Conservation (phyloP, 2,113 vertebrate species). For the Pygoscelis adeliae region DNA sequence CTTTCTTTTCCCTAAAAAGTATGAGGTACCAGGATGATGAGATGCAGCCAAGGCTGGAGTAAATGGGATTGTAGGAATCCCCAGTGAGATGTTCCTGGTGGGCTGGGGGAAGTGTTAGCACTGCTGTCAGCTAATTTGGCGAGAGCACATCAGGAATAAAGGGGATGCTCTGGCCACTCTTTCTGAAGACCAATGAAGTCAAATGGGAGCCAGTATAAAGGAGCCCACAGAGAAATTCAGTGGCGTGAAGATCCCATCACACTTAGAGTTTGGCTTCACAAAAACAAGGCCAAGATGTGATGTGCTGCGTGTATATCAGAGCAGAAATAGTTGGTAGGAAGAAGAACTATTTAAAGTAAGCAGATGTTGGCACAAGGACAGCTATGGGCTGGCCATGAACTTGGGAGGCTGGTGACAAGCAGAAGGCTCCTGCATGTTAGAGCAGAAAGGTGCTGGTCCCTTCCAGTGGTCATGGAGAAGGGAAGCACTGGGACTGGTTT, state of each 20-base stretch:
- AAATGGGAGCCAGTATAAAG: not conserved
- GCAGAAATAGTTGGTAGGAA: not conserved
- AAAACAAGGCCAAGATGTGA: not conserved
- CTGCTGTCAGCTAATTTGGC: not conserved
- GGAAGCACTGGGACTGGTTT: not conserved
- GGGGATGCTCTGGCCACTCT: not conserved
- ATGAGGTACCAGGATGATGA: not conserved
- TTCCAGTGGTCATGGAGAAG: not conserved
- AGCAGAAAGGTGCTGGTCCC: not conserved
- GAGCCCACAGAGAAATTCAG: not conserved
- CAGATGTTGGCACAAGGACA: not conserved
- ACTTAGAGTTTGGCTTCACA: not conserved
- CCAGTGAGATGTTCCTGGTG: not conserved
- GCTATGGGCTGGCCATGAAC: not conserved
- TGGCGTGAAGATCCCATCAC: rapidly evolving
- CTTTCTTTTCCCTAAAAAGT: not conserved
- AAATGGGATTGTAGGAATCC: not conserved
- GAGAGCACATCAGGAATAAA: not conserved
- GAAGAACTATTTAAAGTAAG: not conserved
- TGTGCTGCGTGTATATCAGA: not conserved
- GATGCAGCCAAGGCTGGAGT: not conserved
- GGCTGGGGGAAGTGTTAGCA: not conserved
- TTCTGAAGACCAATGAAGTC: not conserved
- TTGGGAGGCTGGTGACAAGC: not conserved
- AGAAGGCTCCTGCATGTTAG: not conserved